Percentiles rank a stretch among this genome's conserved stretches.
phyloP scores from a whole-genome alignment of 35 echinoderm and acorn worm genomes.

The Eucidaris tribuloides region DNA sequence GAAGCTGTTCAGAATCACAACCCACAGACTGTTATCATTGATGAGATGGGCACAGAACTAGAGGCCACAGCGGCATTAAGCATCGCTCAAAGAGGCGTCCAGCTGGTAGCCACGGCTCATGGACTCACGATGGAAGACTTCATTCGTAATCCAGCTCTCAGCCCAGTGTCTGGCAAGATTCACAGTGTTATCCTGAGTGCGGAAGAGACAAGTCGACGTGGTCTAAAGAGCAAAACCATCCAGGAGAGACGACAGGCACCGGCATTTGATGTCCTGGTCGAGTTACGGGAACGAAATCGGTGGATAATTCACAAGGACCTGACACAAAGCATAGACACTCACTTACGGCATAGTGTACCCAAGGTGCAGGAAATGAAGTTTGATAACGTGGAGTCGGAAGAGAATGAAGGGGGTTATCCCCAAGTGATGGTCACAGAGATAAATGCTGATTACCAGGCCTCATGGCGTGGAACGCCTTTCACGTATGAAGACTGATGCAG shows the following conservation, averaged over 20 bases:
- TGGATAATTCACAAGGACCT: constrained; percentile 54
- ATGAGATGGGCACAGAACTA: constrained; percentile 38
- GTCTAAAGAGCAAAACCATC: not conserved
- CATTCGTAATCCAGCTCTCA: constrained; percentile 21
- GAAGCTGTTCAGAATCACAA: constrained; percentile 70
- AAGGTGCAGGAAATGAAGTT: constrained; percentile 16
- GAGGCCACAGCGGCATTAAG: constrained; percentile 26
- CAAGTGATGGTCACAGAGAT: no score
- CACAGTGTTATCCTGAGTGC: not conserved
- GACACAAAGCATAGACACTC: not conserved
- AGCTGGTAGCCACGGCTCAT: constrained; percentile 35
- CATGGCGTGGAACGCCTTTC: no score
- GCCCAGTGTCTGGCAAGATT: constrained; percentile 1
- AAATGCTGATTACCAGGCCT: no score
- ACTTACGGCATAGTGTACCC: not conserved
- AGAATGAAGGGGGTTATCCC: no score
- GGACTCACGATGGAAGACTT: constrained; percentile 28
- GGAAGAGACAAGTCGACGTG: not conserved
- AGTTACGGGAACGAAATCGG: constrained; percentile 36
- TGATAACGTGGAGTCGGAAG: no score
- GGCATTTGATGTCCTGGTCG: constrained; percentile 44
- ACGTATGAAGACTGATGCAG: no score
- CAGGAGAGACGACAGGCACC: constrained; percentile 20
- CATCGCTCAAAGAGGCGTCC: constrained; percentile 33
- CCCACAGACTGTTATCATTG: constrained; percentile 58